Evolutionary conservation across 2,797 vertebrate species (phyloP).

Genomic region (Acomys russatus): DNA sequence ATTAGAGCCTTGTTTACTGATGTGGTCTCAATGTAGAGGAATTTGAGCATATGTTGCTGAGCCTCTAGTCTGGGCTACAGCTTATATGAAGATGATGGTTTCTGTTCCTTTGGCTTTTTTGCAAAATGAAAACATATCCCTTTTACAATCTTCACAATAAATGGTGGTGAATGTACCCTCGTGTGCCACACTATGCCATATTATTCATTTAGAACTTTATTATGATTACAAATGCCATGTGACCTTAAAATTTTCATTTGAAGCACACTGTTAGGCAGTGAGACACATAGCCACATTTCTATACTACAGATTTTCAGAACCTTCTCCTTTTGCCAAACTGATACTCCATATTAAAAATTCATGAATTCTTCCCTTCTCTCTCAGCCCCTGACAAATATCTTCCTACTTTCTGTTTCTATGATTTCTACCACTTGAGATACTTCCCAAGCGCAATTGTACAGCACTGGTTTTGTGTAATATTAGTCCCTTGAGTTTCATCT

Average conservation of each 20-base stretch:
- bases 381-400: background rate
- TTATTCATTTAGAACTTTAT: background rate
- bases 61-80: constrained; percentile 50
- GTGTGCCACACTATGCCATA: background rate
- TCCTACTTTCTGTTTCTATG: background rate
- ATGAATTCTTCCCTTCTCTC: background rate
- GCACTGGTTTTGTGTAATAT: background rate
- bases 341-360: background rate
- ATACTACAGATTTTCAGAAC: background rate
- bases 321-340: constrained; percentile 2
- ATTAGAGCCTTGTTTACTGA: constrained; percentile 1
- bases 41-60: background rate
- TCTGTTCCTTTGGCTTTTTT: background rate
- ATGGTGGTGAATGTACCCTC: too few species aligned
- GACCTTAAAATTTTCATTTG: background rate
- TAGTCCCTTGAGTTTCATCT: too few species aligned
- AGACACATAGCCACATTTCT: background rate
- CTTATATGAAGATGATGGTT: background rate
- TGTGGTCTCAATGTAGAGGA: background rate
- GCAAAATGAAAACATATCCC: background rate
- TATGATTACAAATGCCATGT: background rate
- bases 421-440: background rate
- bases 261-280: background rate
- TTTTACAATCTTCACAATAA: background rate
- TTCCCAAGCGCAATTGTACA: background rate